Conservation (phyloP, 37 sponge, comb jelly and placozoan species). For the Beroe ovata region DNA sequence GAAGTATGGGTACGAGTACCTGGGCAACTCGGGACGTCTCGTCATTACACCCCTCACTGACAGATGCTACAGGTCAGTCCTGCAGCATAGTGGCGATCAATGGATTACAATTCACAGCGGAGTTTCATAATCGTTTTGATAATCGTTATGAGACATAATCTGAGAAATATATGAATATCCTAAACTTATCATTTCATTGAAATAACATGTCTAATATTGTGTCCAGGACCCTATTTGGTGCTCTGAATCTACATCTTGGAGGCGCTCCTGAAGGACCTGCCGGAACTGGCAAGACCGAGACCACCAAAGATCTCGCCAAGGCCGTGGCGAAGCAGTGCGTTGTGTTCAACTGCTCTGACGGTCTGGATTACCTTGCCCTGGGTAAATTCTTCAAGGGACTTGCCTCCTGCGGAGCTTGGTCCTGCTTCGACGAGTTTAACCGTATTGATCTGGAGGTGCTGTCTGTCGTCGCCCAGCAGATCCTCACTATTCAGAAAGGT, state of each 20-base stretch:
- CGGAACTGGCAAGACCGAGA: constrained; percentile 99
- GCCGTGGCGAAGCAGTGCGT: constrained; percentile 99
- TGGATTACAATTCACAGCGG: no score
- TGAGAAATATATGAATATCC: no score
- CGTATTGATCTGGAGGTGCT: constrained; percentile 96
- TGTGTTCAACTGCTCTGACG: constrained; percentile 99
- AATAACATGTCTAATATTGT: no score
- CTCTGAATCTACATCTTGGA: constrained; percentile 95
- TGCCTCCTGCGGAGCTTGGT: constrained; percentile 99
- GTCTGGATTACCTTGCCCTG: constrained; percentile 98
- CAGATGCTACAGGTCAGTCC: constrained; percentile 73
- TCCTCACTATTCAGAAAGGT: constrained; percentile 89
- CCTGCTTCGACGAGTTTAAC: constrained; percentile 99
- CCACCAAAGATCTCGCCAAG: constrained; percentile 98
- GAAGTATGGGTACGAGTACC: constrained; percentile 98
- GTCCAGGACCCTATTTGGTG: constrained; percentile 92
- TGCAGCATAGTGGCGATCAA: no score
- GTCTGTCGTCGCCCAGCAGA: constrained; percentile 98
- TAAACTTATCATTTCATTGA: no score
- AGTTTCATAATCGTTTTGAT: no score
- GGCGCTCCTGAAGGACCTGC: constrained; percentile 99
- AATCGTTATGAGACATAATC: no score
- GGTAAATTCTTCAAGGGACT: constrained; percentile 99
- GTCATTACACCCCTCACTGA: constrained; percentile 99
- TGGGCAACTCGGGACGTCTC: constrained; percentile 92